Conservation (phyloP, 2,888 invertebrate genomes). For the Atherix ibis region DNA sequence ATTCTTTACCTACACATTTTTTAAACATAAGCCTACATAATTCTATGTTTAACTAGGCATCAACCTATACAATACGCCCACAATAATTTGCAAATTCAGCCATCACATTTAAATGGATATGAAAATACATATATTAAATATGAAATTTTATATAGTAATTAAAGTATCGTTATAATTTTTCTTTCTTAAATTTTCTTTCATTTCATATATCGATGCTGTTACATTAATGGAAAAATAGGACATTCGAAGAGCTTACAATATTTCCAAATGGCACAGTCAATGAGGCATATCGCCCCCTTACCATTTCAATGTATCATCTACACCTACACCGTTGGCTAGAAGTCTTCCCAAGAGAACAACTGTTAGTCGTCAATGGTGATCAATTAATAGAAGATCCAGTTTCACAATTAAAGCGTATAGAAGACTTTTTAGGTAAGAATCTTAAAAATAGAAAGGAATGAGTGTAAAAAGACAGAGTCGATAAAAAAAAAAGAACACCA, state of each 20-base stretch:
- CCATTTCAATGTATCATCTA: constrained; percentile 80
- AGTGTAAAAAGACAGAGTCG: background rate
- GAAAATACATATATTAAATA: too few species aligned
- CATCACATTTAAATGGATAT: too few species aligned
- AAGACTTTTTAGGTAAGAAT: constrained; percentile 66
- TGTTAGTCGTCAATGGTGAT: constrained; percentile 91
- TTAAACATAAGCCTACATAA: too few species aligned
- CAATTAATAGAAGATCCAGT: constrained; percentile 80
- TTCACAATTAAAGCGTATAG: constrained; percentile 71
- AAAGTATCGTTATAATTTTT: too few species aligned
- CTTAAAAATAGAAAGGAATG: background rate
- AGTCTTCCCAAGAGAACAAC: constrained; percentile 79
- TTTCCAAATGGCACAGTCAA: constrained; percentile 70
- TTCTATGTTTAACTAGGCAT: too few species aligned
- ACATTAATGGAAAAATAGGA: constrained; percentile 26
- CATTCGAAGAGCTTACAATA: constrained; percentile 69
- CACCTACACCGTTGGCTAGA: constrained; percentile 86
- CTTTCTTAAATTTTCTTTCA: too few species aligned
- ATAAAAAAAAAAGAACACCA: too few species aligned
- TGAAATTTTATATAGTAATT: too few species aligned
- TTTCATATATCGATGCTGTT: too few species aligned
- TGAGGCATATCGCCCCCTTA: constrained; percentile 64
- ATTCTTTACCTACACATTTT: too few species aligned
- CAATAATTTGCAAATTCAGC: too few species aligned
- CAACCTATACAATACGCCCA: too few species aligned